Evolutionary conservation across 2,113 vertebrate species (phyloP).

Genomic region (Lepus americanus): DNA sequence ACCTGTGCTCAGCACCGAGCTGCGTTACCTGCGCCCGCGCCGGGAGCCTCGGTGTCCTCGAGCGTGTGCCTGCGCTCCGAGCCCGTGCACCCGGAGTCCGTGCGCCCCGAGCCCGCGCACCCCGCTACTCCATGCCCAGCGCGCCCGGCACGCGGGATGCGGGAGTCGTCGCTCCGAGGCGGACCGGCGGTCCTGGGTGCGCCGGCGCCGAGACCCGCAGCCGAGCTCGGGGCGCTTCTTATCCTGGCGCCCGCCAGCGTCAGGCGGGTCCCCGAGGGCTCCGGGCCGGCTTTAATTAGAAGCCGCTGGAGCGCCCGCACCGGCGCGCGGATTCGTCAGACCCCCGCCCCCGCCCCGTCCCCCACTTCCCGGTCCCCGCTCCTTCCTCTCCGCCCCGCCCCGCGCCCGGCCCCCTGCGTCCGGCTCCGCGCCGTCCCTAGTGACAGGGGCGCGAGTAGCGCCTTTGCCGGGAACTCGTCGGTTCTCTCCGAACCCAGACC

Average conservation of each 20-base stretch:
- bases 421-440: slow-evolving; percentile 68
- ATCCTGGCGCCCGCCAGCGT: slow-evolving; percentile 86
- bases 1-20: background rate
- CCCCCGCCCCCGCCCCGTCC: background rate
- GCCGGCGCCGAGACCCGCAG: slow-evolving; percentile 22
- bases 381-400: background rate
- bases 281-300: slow-evolving; percentile 82
- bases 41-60: background rate
- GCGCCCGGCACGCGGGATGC: background rate
- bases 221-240: slow-evolving; percentile 85
- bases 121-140: slow-evolving; percentile 78
- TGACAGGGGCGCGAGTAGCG: slow-evolving; percentile 71
- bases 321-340: slow-evolving; percentile 71
- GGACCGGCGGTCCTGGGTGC: slow-evolving; percentile 79
- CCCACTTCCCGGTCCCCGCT: background rate
- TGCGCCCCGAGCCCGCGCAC: slow-evolving; percentile 23
- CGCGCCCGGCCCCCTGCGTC: background rate
- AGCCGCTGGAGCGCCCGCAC: slow-evolving; percentile 62
- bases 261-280: slow-evolving; percentile 87
- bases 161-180: background rate
- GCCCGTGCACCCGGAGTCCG: background rate
- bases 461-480: slow-evolving; percentile 79
- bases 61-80: background rate
- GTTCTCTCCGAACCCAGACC: slow-evolving; percentile 78
- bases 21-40: background rate